Evolutionary conservation across 2,797 vertebrate genomes (phyloP).

Genomic region (Neosilurus hyrtlii): DNA sequence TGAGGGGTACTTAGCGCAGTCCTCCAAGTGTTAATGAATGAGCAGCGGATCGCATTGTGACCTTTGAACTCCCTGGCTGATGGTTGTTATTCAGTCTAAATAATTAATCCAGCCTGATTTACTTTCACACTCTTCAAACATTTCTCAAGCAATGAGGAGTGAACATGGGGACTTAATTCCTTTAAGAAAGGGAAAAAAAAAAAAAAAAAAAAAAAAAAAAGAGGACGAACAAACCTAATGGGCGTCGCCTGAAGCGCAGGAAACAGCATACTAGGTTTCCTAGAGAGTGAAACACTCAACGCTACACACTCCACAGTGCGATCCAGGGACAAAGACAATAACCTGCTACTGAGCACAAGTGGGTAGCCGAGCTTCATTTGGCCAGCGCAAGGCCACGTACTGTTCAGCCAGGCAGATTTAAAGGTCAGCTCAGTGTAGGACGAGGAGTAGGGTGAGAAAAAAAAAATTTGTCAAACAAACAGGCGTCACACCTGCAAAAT

Average conservation of each 20-base stretch:
- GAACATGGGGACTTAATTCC: neutral
- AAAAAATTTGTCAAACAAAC: too few relatives aligned
- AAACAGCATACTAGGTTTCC: neutral
- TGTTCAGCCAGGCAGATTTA: constrained; percentile 17
- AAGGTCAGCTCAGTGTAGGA: constrained; percentile 6
- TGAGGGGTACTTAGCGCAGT: too few relatives aligned
- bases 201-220: constrained; percentile 43
- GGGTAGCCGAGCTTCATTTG: neutral
- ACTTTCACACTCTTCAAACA: neutral
- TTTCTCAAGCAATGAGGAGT: too few relatives aligned
- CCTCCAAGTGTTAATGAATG: too few relatives aligned
- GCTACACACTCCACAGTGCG: neutral
- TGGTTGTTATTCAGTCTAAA: too few relatives aligned
- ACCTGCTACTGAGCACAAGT: neutral
- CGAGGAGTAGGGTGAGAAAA: too few relatives aligned
- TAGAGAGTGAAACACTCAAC: neutral
- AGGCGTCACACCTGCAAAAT: too few relatives aligned
- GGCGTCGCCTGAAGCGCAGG: neutral
- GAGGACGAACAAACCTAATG: constrained; percentile 29
- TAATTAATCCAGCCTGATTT: neutral
- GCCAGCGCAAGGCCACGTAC: constrained; percentile 9
- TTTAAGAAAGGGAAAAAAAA: constrained; percentile 42
- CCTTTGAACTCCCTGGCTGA: too few relatives aligned
- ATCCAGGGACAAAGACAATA: constrained; percentile 17
- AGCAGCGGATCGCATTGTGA: too few relatives aligned